phyloP scores from a whole-genome alignment of 2,797 vertebrate species.

The Psittacula derbiana region DNA sequence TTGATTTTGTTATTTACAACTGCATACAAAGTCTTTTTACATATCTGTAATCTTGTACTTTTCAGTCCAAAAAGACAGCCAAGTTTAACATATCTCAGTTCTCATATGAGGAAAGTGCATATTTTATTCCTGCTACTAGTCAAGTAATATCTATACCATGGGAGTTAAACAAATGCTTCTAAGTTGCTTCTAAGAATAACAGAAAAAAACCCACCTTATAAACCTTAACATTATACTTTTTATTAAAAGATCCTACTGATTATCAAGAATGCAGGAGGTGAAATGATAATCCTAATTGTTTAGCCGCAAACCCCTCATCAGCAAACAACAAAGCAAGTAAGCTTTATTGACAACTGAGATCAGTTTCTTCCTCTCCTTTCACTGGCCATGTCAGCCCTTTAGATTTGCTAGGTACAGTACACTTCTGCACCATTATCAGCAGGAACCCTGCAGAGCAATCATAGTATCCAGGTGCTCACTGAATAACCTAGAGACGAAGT shows the following conservation, averaged over 20 bases:
- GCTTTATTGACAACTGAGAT: slow-evolving; percentile 11
- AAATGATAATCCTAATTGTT: background rate
- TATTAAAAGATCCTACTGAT: background rate
- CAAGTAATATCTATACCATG: background rate
- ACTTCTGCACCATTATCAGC: background rate
- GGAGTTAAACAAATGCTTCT: background rate
- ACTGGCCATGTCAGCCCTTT: background rate
- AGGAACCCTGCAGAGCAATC: background rate
- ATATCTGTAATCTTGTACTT: background rate
- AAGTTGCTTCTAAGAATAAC: background rate
- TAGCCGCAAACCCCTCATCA: background rate
- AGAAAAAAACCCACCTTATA: background rate
- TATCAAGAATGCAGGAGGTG: background rate
- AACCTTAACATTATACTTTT: background rate
- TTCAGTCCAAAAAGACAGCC: background rate
- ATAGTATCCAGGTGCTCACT: background rate
- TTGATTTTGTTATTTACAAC: background rate
- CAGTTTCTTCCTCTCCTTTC: slow-evolving; percentile 4
- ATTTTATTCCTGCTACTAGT: background rate
- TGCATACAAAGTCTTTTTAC: background rate
- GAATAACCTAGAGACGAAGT: background rate
- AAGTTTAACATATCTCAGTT: background rate
- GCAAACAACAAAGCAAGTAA: background rate
- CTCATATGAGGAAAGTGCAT: background rate
- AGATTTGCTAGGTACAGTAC: background rate